Percentiles rank a stretch among this genome's conserved stretches.
Conservation (phyloP, 2,888 invertebrate genomes). For the Steinernema hermaphroditum region DNA sequence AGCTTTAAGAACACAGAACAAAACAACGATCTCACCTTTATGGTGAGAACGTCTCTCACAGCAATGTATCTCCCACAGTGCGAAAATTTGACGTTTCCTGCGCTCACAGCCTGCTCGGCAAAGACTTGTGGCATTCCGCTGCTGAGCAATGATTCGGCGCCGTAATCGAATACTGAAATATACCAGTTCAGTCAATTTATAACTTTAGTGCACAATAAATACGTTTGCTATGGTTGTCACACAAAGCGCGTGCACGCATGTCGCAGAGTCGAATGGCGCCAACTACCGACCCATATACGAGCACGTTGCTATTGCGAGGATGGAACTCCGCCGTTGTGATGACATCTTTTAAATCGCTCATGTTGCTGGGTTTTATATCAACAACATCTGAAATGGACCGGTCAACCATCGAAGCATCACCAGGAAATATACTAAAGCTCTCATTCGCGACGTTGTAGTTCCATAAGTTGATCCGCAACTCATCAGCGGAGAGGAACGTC, state of each 20-base stretch:
- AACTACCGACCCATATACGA: slow-evolving; percentile 81
- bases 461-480: slow-evolving; percentile 97
- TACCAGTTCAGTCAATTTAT: too few species aligned
- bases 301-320: slow-evolving; percentile 95
- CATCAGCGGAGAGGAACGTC: slow-evolving; percentile 97
- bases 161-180: too few species aligned
- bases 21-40: too few species aligned
- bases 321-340: slow-evolving; percentile 99
- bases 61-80: slow-evolving; percentile 98
- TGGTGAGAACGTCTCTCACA: slow-evolving; percentile 95
- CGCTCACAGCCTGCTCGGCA: slow-evolving; percentile 71
- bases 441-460: slow-evolving; percentile 98
- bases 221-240: slow-evolving; percentile 93
- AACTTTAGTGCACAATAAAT: slow-evolving; percentile 33
- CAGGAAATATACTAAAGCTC: slow-evolving; percentile 93
- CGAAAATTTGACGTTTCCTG: slow-evolving; percentile 96
- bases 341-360: slow-evolving; percentile 98
- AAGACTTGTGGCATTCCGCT: too few species aligned
- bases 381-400: slow-evolving; percentile 83
- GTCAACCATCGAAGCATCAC: too few species aligned
- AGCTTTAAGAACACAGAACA: too few species aligned
- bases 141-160: too few species aligned
- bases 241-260: slow-evolving; percentile 95
- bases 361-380: slow-evolving; percentile 98
- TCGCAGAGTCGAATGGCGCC: slow-evolving; percentile 98